Evolutionary conservation across 2,113 vertebrate genomes (phyloP).

Genomic region (Blennius ocellaris): DNA sequence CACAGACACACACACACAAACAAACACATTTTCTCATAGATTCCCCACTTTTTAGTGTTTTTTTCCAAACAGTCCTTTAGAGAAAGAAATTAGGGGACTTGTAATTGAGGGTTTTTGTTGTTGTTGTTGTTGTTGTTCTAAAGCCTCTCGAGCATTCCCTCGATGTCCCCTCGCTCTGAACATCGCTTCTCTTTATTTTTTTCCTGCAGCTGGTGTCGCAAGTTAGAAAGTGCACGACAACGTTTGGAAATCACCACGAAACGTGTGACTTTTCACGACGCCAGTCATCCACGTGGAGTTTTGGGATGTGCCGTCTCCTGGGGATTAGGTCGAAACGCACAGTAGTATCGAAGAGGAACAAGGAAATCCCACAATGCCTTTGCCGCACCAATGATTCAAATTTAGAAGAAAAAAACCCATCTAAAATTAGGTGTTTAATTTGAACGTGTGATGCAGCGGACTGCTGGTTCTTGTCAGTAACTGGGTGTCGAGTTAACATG

Average conservation of each 20-base stretch:
- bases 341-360: slow-evolving; percentile 55
- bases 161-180: background rate
- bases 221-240: background rate
- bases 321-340: slow-evolving; percentile 59
- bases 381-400: background rate
- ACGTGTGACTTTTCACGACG: slow-evolving; percentile 16
- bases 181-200: background rate
- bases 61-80: slow-evolving; percentile 9
- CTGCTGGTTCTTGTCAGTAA: no score
- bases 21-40: slow-evolving; percentile 17
- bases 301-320: slow-evolving; percentile 63
- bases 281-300: slow-evolving; percentile 60
- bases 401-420: no score
- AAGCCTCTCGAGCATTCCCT: slow-evolving; percentile 50
- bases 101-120: no score
- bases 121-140: slow-evolving; percentile 32
- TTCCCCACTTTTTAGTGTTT: slow-evolving; percentile 24
- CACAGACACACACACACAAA: no score
- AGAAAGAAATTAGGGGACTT: no score
- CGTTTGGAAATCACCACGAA: slow-evolving; percentile 67
- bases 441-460: no score
- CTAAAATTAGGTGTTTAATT: background rate
- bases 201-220: slow-evolving; percentile 51
- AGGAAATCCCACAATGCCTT: background rate
- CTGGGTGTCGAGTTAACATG: background rate